A percentile compares a stretch with the other conserved stretches of the same genome.
phyloP scores from a whole-genome alignment of 2,797 vertebrate species.

The Cyclopterus lumpus region DNA sequence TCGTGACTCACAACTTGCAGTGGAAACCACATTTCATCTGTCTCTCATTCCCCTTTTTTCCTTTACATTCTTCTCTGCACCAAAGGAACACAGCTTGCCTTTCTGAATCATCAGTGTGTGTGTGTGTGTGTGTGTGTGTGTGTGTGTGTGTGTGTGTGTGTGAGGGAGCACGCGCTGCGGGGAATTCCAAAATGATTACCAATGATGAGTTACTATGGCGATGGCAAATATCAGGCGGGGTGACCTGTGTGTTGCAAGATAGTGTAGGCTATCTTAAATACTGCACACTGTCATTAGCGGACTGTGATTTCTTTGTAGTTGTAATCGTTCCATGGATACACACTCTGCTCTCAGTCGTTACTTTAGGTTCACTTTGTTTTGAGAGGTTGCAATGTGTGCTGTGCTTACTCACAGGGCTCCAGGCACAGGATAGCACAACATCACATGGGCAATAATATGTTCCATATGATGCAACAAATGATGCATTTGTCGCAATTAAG shows the following conservation, averaged over 20 bases:
- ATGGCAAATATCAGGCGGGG: slow-evolving; percentile 68
- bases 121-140: slow-evolving; percentile 27
- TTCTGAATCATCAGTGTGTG: slow-evolving; percentile 72
- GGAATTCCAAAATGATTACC: slow-evolving; percentile 79
- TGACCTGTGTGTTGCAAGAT: slow-evolving; percentile 68
- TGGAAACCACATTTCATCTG: slow-evolving; percentile 86
- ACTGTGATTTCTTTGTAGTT: slow-evolving; percentile 55
- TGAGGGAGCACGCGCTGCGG: slow-evolving; percentile 47
- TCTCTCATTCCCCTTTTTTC: slow-evolving; percentile 79
- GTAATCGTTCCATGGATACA: slow-evolving; percentile 62
- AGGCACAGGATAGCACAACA: slow-evolving; percentile 12
- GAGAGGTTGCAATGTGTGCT: slow-evolving; percentile 39
- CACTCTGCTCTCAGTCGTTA: slow-evolving; percentile 35
- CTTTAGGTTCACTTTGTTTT: slow-evolving; percentile 55
- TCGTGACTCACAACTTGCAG: slow-evolving; percentile 84
- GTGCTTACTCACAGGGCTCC: slow-evolving; percentile 30
- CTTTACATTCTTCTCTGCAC: slow-evolving; percentile 72
- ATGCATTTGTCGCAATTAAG: background rate
- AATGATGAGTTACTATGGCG: slow-evolving; percentile 77
- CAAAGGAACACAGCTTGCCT: slow-evolving; percentile 68
- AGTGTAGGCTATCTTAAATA: slow-evolving; percentile 52
- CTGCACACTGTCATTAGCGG: slow-evolving; percentile 46
- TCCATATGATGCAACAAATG: slow-evolving; percentile 1
- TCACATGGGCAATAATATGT: slow-evolving; percentile 14
- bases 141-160: slow-evolving; percentile 8